Evolutionary conservation across 1,140 invertebrate species (phyloP).

Genomic region (Parapsyche elsis): DNA sequence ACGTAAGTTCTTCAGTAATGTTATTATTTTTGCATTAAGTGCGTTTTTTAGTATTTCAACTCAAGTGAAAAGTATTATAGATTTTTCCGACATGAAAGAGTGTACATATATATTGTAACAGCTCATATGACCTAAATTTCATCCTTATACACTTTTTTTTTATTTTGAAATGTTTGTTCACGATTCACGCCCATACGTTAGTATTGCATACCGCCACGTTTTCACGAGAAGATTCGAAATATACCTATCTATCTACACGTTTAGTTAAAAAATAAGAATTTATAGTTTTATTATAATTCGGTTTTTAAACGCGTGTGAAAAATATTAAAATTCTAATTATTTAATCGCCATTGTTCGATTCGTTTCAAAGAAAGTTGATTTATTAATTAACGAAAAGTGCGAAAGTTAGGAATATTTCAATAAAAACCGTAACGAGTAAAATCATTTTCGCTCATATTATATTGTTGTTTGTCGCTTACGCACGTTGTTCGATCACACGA

Average conservation of each 20-base stretch:
- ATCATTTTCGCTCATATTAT: not conserved
- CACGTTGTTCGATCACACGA: slow-evolving; percentile 3
- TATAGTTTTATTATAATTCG: not conserved
- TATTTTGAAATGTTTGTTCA: slow-evolving; percentile 1
- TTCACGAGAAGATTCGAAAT: too few relatives aligned
- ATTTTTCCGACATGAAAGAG: too few relatives aligned
- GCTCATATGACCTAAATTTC: not conserved
- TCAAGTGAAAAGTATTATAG: too few relatives aligned
- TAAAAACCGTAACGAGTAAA: not conserved
- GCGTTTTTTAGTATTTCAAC: too few relatives aligned
- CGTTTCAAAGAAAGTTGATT: slow-evolving; percentile 6
- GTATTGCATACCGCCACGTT: too few relatives aligned
- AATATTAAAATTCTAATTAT: not conserved
- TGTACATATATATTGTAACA: too few relatives aligned
- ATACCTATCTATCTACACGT: too few relatives aligned
- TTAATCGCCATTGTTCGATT: slow-evolving; percentile 19
- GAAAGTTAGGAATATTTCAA: not conserved
- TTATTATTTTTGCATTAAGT: too few relatives aligned
- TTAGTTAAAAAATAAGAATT: not conserved
- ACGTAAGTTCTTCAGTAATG: too few relatives aligned
- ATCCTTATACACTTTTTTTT: not conserved
- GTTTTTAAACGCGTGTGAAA: not conserved
- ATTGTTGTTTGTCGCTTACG: not conserved
- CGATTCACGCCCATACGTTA: not conserved
- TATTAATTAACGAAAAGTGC: slow-evolving; percentile 1